Base-by-base conservation (phyloP, 2,113 vertebrate genomes). In the Rhineura floridana region DNA sequence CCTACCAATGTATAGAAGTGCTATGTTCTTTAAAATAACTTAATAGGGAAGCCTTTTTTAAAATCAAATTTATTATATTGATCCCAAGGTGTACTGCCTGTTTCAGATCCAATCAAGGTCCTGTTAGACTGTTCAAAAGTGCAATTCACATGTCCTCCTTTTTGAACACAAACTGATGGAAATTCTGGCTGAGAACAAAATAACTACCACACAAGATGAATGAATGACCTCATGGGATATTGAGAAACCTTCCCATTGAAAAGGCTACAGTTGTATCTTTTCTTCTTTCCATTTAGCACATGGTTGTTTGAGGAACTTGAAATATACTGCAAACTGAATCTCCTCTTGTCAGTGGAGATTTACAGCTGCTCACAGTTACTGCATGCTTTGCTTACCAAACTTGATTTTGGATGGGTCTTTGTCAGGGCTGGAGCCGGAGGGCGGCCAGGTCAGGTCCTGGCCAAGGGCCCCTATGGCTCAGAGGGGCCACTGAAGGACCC, bases 1-100 rank as follows among this genome's bases (percentile, higher is more conserved):
- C 70, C 81, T 48, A 85, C 89, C 90, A 42, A 89, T 8, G 33
- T 85, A 48, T n/a, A 94, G 69, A 77, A 89, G 78, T 83, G 50
- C 59, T 91, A 79, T 87, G 48, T 86, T 36, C 85, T 48, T 69
- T 91, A 21, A 88, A 78, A 21, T 42, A 3, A 19, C 59, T 12
- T 46, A 48, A 23, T 33, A 80, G 75, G 52, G 23, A 90, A 65
- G 70, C 73, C 3, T 91, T 33, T 82, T 69, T 84, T 63, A n/a
- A n/a, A n/a, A 91, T 86, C 36, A 90, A 82, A 55, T 84, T 84
- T 21, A 52, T 0, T 69, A 55, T 30, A 84, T 85, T 72, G 25
- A 1, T 72, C 75, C 87, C 83, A 75, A 78, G 50, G 33, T 83
- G 39, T 30, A 19, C 10, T 79, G 63, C 1, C 75, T 77, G 59